Percentiles rank a stretch among this genome's conserved stretches.
phyloP scores from a whole-genome alignment of 2,888 invertebrate genomes.

The Brachycybe producta region DNA sequence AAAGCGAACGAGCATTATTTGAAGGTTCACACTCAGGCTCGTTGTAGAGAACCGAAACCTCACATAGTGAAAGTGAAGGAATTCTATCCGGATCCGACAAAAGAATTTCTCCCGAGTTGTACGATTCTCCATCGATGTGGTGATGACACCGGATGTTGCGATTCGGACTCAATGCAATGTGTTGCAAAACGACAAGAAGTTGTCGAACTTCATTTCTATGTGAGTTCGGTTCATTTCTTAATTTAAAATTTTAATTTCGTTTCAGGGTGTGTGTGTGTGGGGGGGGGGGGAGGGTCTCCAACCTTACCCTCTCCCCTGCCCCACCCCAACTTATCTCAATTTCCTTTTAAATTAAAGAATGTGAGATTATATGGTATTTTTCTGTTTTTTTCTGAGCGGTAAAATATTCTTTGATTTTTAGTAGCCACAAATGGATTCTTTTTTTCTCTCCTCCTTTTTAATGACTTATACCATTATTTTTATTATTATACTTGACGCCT shows the following conservation, averaged over 20 bases:
- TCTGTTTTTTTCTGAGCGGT: no score
- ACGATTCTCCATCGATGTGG: constrained; percentile 74
- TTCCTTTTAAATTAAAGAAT: no score
- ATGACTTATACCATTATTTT: no score
- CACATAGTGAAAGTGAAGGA: constrained; percentile 58
- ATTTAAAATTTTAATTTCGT: not conserved
- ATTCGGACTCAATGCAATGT: constrained; percentile 55
- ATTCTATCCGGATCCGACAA: constrained; percentile 53
- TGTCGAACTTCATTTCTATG: constrained; percentile 64
- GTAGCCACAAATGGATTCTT: no score
- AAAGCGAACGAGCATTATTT: constrained; percentile 36
- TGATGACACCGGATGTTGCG: constrained; percentile 78
- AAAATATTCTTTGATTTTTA: no score
- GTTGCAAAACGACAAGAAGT: constrained; percentile 57
- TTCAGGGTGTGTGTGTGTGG: no score
- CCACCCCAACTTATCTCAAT: no score
- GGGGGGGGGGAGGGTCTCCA: no score
- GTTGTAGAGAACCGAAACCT: constrained; percentile 56
- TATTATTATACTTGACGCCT: no score
- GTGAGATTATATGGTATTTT: no score
- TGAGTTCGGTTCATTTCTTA: constrained; percentile 42
- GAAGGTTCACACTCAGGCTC: constrained; percentile 40
- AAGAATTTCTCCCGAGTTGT: constrained; percentile 68
- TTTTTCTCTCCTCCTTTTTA: no score
- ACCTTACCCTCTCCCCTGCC: no score